phyloP scores from a whole-genome alignment of 1,140 invertebrate species.

The Atopsyche davidsoni region DNA sequence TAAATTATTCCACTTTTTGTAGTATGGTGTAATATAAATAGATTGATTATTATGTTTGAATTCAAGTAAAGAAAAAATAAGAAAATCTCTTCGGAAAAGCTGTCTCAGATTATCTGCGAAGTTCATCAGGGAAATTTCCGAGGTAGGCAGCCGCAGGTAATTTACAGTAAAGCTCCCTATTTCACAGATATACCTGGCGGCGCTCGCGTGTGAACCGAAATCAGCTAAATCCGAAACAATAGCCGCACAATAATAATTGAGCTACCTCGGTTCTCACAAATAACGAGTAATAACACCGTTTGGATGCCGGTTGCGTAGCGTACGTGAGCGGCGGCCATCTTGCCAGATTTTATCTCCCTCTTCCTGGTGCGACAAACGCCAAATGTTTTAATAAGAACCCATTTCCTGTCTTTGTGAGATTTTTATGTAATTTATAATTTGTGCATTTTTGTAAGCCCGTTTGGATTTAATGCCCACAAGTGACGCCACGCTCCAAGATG shows the following conservation, averaged over 20 bases:
- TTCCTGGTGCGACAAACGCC: slow-evolving; percentile 25
- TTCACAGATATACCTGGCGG: background rate
- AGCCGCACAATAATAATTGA: background rate
- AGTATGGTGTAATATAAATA: too few relatives aligned
- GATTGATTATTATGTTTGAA: too few relatives aligned
- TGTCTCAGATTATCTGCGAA: too few relatives aligned
- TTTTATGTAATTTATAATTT: too few relatives aligned
- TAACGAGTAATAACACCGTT: slow-evolving; percentile 12
- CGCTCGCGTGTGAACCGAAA: background rate
- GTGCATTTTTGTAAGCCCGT: slow-evolving; percentile 1
- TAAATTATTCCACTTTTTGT: too few relatives aligned
- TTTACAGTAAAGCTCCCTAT: too few relatives aligned
- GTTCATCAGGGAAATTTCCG: too few relatives aligned
- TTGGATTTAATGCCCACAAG: too few relatives aligned
- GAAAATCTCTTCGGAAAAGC: too few relatives aligned
- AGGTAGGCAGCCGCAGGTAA: too few relatives aligned
- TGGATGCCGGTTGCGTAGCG: slow-evolving; percentile 14
- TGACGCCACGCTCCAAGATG: slow-evolving; percentile 5
- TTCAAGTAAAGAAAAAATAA: too few relatives aligned
- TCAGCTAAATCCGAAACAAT: background rate
- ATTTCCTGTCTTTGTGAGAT: slow-evolving; percentile 26
- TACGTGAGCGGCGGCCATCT: slow-evolving; percentile 15
- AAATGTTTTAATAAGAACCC: slow-evolving; percentile 21
- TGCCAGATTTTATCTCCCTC: slow-evolving; percentile 24
- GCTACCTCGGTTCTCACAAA: slow-evolving; percentile 10